A percentile compares a stretch with the other conserved stretches of the same genome.
These are phyloP conservation scores for Eulimnadia texana DNA, from an alignment of 1,140 invertebrate species.

Conservation along the genomic window DNA sequence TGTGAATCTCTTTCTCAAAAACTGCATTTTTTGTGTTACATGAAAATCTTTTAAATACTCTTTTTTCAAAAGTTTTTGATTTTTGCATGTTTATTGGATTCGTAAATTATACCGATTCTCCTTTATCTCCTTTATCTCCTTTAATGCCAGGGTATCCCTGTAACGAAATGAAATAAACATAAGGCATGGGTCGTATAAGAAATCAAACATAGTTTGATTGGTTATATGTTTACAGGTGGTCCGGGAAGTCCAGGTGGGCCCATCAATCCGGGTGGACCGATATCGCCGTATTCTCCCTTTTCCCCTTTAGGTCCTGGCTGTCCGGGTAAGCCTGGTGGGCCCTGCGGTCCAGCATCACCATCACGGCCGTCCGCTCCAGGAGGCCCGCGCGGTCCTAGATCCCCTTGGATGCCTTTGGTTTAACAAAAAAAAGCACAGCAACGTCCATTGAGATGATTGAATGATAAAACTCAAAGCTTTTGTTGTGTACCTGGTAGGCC, in stretches of 20 bases:
- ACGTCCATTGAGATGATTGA: no score
- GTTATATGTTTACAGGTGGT: constrained; percentile 33
- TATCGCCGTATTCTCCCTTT: constrained; percentile 79
- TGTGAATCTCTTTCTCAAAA: not conserved
- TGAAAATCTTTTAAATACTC: no score
- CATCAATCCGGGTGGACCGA: constrained; percentile 73
- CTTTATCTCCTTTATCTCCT: constrained; percentile 81
- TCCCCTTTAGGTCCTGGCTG: constrained; percentile 68
- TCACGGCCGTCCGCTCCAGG: constrained; percentile 43
- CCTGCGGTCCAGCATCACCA: constrained; percentile 45
- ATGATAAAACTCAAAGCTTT: no score
- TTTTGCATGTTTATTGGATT: no score
- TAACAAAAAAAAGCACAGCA: no score
- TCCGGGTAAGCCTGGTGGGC: constrained; percentile 57
- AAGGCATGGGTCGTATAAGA: no score
- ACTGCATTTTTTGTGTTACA: not conserved
- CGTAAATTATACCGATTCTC: constrained; percentile 63
- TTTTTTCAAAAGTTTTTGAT: no score
- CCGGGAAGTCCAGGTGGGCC: constrained; percentile 67
- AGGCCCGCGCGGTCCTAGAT: constrained; percentile 37
- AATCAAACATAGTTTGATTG: no score
- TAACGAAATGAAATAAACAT: constrained; percentile 12
- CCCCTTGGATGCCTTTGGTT: constrained; percentile 36
- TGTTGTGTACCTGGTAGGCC: constrained; percentile 34
- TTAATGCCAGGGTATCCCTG: constrained; percentile 76